phyloP scores from a whole-genome alignment of 2,888 invertebrate genomes.

The Autographa pulchrina region DNA sequence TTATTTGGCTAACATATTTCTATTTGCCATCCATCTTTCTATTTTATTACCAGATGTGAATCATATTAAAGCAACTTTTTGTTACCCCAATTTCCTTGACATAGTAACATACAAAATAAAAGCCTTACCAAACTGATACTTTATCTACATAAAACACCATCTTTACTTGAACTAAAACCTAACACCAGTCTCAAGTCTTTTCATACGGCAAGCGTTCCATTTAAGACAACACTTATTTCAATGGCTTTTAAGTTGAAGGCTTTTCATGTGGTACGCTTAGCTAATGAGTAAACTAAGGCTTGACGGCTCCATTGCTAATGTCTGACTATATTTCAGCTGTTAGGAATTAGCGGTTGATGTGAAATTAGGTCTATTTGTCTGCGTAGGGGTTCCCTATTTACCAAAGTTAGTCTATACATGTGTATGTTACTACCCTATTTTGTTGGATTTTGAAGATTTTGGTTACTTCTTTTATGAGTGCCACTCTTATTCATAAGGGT shows the following conservation, averaged over 20 bases:
- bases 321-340: neutral
- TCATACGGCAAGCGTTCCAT: constrained; percentile 26
- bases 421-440: too few relatives aligned
- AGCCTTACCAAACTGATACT: neutral
- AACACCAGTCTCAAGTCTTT: constrained; percentile 24
- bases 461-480: too few relatives aligned
- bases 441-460: too few relatives aligned
- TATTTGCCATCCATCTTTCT: too few relatives aligned
- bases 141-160: neutral
- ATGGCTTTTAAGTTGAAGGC: constrained; percentile 44
- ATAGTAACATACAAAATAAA: neutral
- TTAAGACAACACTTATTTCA: constrained; percentile 33
- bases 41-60: too few relatives aligned
- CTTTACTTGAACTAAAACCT: neutral
- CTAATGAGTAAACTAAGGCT: constrained; percentile 24
- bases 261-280: constrained; percentile 24
- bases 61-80: too few relatives aligned
- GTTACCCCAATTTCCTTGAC: neutral
- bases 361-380: neutral
- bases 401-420: neutral
- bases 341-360: neutral
- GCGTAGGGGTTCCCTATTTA: neutral
- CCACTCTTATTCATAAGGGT: too few relatives aligned
- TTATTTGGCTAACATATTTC: too few relatives aligned
- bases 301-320: neutral